Evolutionary conservation across 2,888 invertebrate genomes (phyloP).

Genomic region (Smittia sp.): DNA sequence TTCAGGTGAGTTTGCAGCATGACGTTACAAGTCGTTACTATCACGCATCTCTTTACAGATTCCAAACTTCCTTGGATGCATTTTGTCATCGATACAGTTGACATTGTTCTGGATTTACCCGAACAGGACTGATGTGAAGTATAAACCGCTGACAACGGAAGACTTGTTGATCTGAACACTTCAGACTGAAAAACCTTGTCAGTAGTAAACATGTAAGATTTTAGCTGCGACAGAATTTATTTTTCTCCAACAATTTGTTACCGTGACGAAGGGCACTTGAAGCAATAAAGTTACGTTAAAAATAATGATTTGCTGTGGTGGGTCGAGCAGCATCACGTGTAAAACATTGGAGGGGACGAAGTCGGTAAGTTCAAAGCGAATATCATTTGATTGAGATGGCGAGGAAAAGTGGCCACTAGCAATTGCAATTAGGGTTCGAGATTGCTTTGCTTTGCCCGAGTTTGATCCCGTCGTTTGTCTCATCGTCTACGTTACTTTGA

Average conservation of each 20-base stretch:
- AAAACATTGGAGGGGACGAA: not conserved
- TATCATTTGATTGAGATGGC: not conserved
- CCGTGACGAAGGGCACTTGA: constrained; percentile 15
- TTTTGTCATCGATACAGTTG: constrained; percentile 71
- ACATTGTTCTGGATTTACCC: constrained; percentile 75
- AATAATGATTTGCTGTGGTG: not conserved
- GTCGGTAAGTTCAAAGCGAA: not conserved
- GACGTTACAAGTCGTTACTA: no score
- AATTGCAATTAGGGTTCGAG: constrained; percentile 26
- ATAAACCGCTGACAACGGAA: constrained; percentile 32
- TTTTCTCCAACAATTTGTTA: not conserved
- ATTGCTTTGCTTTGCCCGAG: constrained; percentile 31
- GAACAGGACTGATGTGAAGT: constrained; percentile 43
- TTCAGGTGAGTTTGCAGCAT: constrained; percentile 70
- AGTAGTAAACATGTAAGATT: not conserved
- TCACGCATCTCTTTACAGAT: constrained; percentile 57
- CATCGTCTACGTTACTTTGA: constrained; percentile 17
- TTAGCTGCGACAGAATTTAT: not conserved
- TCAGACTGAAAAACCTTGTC: not conserved
- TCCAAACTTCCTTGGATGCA: constrained; percentile 75
- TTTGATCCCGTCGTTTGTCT: constrained; percentile 17
- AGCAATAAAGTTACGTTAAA: not conserved
- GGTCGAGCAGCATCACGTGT: not conserved
- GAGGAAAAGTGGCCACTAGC: not conserved
- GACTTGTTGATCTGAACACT: constrained; percentile 9